Evolutionary conservation across 2,113 vertebrate species (phyloP).

Genomic region (Gymnogyps californianus): DNA sequence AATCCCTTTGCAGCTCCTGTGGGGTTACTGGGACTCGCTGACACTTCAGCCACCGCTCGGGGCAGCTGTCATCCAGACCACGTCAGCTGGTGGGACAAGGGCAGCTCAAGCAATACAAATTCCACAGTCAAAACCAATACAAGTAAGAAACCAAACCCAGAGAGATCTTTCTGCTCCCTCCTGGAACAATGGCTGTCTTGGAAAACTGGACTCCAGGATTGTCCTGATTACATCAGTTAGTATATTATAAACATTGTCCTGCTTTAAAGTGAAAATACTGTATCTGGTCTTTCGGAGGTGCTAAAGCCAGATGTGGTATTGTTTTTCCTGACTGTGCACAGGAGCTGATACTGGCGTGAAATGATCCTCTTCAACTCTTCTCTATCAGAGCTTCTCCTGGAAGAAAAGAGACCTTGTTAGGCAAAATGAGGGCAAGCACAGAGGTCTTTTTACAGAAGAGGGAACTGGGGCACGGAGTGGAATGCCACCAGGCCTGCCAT

Average conservation of each 20-base stretch:
- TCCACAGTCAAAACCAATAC: slow-evolving; percentile 32
- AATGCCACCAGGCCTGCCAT: neutral
- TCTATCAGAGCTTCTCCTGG: slow-evolving; percentile 80
- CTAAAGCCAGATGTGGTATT: slow-evolving; percentile 25
- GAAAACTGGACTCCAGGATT: slow-evolving; percentile 40
- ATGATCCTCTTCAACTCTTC: slow-evolving; percentile 35
- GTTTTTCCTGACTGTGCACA: slow-evolving; percentile 13
- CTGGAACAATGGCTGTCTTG: slow-evolving; percentile 10
- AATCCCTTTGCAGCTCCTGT: neutral
- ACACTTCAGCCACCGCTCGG: neutral
- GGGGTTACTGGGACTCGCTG: neutral
- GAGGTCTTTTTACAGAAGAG: neutral
- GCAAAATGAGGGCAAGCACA: neutral
- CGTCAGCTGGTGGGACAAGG: neutral
- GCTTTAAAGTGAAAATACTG: slow-evolving; percentile 66
- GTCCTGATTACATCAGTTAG: slow-evolving; percentile 46
- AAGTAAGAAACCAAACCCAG: slow-evolving; percentile 44
- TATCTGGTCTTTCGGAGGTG: slow-evolving; percentile 53
- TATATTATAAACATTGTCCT: slow-evolving; percentile 62
- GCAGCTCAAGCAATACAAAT: slow-evolving; percentile 19
- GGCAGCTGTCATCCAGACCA: neutral
- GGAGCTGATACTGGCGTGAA: slow-evolving; percentile 2
- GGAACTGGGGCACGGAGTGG: neutral
- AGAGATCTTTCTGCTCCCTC: slow-evolving; percentile 14
- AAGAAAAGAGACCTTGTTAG: neutral